Conservation (phyloP, 2,797 vertebrate genomes). For the Psittacula derbiana region DNA sequence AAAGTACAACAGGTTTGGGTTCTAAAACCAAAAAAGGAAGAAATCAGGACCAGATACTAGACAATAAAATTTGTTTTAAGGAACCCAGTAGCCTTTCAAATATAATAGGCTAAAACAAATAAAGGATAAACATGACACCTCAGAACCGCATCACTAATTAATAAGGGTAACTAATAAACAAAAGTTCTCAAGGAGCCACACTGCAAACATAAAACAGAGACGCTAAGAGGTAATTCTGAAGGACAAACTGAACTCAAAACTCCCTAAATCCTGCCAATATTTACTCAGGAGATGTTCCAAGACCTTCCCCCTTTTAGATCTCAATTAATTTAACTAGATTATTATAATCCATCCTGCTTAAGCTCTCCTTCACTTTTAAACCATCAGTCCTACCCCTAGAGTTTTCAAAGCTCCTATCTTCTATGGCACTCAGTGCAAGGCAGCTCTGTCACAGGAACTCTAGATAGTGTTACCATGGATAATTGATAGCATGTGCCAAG, state of each 20-base stretch:
- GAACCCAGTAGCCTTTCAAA: background rate
- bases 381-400: background rate
- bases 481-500: background rate
- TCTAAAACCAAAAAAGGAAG: background rate
- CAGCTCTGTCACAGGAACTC: background rate
- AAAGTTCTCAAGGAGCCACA: background rate
- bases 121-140: background rate
- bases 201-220: background rate
- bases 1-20: background rate
- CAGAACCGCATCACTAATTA: background rate
- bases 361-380: background rate
- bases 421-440: background rate
- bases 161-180: background rate
- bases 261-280: background rate
- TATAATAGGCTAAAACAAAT: background rate
- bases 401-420: background rate
- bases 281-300: background rate
- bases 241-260: background rate
- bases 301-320: background rate
- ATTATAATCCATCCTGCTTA: background rate
- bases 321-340: slow-evolving; percentile 4
- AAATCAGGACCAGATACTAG: background rate
- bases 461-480: fast-evolving
- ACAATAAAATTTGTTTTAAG: background rate
- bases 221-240: background rate